Conservation (phyloP, 2,888 invertebrate species). For the Eretmocerus hayati region DNA sequence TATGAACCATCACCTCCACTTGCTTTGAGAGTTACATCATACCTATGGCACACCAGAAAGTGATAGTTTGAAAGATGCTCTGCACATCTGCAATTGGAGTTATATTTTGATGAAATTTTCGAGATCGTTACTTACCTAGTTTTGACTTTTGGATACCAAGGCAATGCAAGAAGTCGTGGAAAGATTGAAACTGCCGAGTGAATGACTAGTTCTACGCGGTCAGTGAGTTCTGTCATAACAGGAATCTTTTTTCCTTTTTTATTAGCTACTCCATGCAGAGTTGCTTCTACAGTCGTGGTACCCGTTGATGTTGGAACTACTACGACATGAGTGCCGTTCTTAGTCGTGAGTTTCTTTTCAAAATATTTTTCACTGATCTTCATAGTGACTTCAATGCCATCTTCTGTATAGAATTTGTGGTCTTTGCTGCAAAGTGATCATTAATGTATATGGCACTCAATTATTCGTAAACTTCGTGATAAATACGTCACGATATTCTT, state of each 20-base stretch:
- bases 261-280: slow-evolving; percentile 50
- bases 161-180: slow-evolving; percentile 38
- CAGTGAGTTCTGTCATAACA: slow-evolving; percentile 29
- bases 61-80: too few species aligned
- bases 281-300: slow-evolving; percentile 51
- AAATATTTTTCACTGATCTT: slow-evolving; percentile 54
- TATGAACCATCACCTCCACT: slow-evolving; percentile 73
- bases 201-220: slow-evolving; percentile 37
- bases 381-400: slow-evolving; percentile 50
- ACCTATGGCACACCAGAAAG: slow-evolving; percentile 47
- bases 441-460: background rate
- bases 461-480: slow-evolving; percentile 3
- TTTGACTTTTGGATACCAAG: slow-evolving; percentile 41
- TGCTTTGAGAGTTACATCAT: slow-evolving; percentile 57
- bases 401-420: slow-evolving; percentile 57
- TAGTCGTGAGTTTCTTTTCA: slow-evolving; percentile 50
- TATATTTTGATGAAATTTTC: too few species aligned
- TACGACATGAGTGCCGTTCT: slow-evolving; percentile 66
- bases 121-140: too few species aligned
- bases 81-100: too few species aligned
- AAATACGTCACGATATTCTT: too few species aligned
- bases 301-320: slow-evolving; percentile 59
- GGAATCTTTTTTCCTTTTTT: slow-evolving; percentile 34
- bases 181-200: slow-evolving; percentile 38
- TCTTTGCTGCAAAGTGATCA: slow-evolving; percentile 48